Percentiles rank a stretch among this genome's conserved stretches.
Conservation (phyloP, 2,797 vertebrate species). For the Kryptolebias ocellatus region DNA sequence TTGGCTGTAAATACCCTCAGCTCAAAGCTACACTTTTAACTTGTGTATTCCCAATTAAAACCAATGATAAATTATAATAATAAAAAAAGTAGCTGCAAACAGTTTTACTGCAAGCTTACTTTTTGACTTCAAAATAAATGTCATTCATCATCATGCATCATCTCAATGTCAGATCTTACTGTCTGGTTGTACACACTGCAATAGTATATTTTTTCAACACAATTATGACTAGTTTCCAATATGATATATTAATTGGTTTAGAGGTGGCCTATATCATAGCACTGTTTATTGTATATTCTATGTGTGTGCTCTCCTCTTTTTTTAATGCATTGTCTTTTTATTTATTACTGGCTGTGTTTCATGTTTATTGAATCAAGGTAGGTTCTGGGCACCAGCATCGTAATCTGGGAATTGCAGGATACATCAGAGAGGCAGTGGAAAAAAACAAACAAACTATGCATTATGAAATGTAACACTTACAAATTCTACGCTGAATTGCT, state of each 20-base stretch:
- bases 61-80: no score
- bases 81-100: no score
- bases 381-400: conserved; percentile 35
- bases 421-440: conserved; percentile 24
- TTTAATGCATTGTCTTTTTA: conserved; percentile 42
- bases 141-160: no score
- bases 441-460: conserved; percentile 32
- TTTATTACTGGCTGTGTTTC: conserved; percentile 51
- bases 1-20: no score
- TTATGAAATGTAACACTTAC: conserved; percentile 53
- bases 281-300: conserved; percentile 12
- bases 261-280: not conserved
- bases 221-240: conserved; percentile 1
- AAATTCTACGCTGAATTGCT: conserved; percentile 36
- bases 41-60: no score
- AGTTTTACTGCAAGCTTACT: no score
- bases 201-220: conserved; percentile 5
- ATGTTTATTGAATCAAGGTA: conserved; percentile 59
- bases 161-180: no score
- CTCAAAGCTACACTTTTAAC: no score
- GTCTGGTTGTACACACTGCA: no score
- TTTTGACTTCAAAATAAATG: no score
- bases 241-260: conserved; percentile 1
- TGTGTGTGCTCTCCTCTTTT: conserved; percentile 14
- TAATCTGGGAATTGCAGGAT: conserved; percentile 58